These are phyloP conservation scores for Trachymyrmex septentrionalis DNA, from an alignment of 1,140 invertebrate species.

Conservation along the genomic window DNA sequence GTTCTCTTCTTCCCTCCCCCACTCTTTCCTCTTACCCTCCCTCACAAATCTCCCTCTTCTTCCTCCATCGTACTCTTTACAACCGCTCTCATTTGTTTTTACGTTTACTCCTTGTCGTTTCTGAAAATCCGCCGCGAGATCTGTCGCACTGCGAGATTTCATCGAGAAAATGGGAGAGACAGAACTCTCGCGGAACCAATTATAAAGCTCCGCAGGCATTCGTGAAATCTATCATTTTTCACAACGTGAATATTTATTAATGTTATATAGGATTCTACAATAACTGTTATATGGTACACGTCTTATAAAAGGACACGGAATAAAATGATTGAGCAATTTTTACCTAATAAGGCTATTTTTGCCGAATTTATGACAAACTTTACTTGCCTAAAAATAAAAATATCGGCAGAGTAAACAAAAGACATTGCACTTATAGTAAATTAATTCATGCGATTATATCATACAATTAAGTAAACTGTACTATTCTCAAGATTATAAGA, in stretches of 20 bases:
- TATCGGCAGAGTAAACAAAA: no score
- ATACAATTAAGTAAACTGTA: neutral
- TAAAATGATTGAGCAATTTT: no score
- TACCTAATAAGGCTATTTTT: no score
- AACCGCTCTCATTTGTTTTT: slow-evolving; percentile 78
- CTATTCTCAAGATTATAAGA: no score
- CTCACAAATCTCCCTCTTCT: slow-evolving; percentile 5
- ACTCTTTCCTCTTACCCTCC: neutral
- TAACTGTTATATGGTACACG: neutral
- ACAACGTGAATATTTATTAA: neutral
- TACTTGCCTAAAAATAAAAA: no score
- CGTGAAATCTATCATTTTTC: slow-evolving; percentile 22
- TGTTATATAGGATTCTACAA: neutral
- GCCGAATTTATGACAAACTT: no score
- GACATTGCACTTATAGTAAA: no score
- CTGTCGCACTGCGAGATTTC: slow-evolving; percentile 68
- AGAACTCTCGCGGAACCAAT: neutral
- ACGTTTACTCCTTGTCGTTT: slow-evolving; percentile 74
- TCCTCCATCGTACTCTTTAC: slow-evolving; percentile 68
- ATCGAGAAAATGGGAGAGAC: slow-evolving; percentile 9
- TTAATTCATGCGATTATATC: neutral
- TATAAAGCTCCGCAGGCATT: neutral
- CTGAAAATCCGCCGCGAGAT: slow-evolving; percentile 71
- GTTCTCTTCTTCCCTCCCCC: neutral
- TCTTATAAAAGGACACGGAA: neutral